Percentiles rank a stretch among this genome's conserved stretches.
Evolutionary conservation across 2,797 vertebrate species (phyloP).

Genomic region (Galagoides demidoff): DNA sequence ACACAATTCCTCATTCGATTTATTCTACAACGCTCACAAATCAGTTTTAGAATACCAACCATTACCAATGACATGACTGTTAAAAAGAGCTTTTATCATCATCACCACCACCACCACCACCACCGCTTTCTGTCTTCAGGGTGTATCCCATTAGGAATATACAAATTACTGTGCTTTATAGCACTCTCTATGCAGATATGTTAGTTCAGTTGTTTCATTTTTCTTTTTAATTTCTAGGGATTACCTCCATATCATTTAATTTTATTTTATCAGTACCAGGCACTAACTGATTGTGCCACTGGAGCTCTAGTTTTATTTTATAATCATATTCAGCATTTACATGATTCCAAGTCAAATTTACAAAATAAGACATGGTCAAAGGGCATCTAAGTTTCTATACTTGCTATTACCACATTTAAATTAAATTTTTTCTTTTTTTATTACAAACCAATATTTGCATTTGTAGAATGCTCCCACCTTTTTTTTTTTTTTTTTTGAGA

Average conservation of each 20-base stretch:
- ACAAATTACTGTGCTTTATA: neutral
- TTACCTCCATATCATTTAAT: constrained; percentile 9
- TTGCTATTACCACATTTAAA: neutral
- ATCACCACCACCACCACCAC: no score
- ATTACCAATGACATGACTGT: neutral
- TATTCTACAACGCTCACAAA: neutral
- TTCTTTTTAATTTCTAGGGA: neutral
- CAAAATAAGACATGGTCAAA: neutral
- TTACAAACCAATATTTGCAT: neutral
- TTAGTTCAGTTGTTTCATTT: neutral
- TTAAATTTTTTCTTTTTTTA: neutral
- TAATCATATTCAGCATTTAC: neutral
- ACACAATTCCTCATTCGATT: neutral
- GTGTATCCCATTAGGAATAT: neutral
- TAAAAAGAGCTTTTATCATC: neutral
- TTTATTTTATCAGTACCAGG: neutral
- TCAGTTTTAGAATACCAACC: neutral
- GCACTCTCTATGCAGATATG: neutral
- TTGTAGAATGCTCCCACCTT: neutral
- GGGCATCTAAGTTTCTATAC: neutral
- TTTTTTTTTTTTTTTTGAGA: neutral
- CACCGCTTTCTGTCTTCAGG: neutral
- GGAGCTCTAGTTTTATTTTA: neutral
- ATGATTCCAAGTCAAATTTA: neutral
- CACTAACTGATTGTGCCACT: no score